Evolutionary conservation across 2,797 vertebrate genomes (phyloP), one percentile per base, ranked within the genome.

Genomic region (Zenarchopterus dispar): DNA sequence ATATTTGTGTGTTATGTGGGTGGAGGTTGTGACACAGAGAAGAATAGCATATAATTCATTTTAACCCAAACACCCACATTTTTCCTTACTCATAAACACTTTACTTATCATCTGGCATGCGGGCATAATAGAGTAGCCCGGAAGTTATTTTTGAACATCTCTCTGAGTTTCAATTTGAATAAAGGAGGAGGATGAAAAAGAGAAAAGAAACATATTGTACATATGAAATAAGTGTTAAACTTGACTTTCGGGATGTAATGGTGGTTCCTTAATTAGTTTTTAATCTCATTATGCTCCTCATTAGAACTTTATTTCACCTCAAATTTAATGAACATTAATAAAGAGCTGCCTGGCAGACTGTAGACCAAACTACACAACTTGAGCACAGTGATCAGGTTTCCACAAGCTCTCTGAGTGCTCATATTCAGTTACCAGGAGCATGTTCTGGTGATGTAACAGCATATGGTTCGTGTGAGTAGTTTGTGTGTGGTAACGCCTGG

Each of bases 301-400:
- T 26, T 26, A 26, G 24, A 26, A 26, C 43, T 44, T 44, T 61
- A 69, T 67, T 69, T 66, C 41, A 60, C 6, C 56, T 59, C 56
- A 65, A 16, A 56, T 73, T 65, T 75, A 67, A 80, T 26, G 3
- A 26, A 26, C 24, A 10, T 23, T 59, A 82, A 81, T 75, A 58
- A 70, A 67, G 54, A 69, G 63, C 75, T 81, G 73, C 75, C 60
- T 72, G 67, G 64, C 48, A 67, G 56, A 57, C 59, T 67, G 56
- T 36, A 10, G 33, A 36, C 33, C 33, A 36, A 36, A 56, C 18
- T 13, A 49, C 57, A 51, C 60, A 62, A 79, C 69, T 52, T 62
- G 44, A 78, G 46, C 55, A 11, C 53, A 17, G 6, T 24, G 73
- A 77, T 90, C 80, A 75, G 58, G 69, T 87, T 84, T 73, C 77